Percentiles rank a stretch among this genome's conserved stretches.
These are phyloP conservation scores for Xiphophorus birchmanni DNA, from an alignment of 2,797 vertebrate species.

Conservation along the genomic window DNA sequence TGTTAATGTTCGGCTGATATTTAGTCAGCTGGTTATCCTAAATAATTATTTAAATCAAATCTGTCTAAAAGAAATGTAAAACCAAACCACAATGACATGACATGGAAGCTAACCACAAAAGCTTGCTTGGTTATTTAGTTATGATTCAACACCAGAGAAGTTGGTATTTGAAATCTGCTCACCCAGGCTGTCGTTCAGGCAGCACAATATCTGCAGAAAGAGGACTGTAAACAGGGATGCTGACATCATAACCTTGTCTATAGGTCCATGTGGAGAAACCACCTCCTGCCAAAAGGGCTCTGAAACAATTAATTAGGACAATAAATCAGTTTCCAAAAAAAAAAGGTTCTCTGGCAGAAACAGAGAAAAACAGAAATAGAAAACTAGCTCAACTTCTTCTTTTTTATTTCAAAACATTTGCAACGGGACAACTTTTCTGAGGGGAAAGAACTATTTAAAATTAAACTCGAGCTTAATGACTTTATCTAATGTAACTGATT, in stretches of 20 bases:
- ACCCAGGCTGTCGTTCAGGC: conserved; percentile 91
- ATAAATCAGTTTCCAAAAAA: conserved; percentile 21
- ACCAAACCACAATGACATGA: background rate
- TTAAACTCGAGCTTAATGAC: background rate
- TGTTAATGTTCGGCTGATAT: background rate
- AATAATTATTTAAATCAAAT: background rate
- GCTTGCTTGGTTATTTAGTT: conserved; percentile 3
- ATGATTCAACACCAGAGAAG: conserved; percentile 10
- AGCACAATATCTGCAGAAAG: conserved; percentile 90
- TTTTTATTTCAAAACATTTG: background rate
- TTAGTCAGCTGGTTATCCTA: background rate
- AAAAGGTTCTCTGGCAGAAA: background rate
- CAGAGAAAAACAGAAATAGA: background rate
- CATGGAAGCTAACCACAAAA: background rate
- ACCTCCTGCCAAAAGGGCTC: conserved; percentile 93
- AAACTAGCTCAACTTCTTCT: background rate
- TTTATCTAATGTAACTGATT: background rate
- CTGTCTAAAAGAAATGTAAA: background rate
- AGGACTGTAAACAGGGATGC: conserved; percentile 96
- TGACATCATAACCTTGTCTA: conserved; percentile 97
- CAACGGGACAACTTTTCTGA: background rate
- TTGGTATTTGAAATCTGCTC: conserved; percentile 59
- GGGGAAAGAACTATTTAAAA: background rate
- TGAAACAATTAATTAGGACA: conserved; percentile 67
- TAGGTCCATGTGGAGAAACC: conserved; percentile 99